Evolutionary conservation across 30 jellyfish, hydroid and myxozoan species (phyloP).

Genomic region (Aurelia sp.): DNA sequence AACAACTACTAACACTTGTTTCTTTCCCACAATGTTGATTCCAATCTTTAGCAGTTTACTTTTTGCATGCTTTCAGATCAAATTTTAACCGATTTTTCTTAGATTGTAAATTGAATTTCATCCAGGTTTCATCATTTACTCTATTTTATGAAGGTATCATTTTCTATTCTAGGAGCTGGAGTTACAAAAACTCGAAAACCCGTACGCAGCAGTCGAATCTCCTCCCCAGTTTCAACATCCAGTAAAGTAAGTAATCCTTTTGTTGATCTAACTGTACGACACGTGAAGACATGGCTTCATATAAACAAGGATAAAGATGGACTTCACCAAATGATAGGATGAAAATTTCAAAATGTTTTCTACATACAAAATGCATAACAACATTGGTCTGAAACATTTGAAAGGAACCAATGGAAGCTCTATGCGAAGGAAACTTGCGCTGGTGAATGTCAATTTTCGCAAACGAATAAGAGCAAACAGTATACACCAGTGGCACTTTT

Average conservation of each 20-base stretch:
- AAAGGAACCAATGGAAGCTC: too few species aligned
- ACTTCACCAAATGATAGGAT: neutral
- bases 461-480: too few species aligned
- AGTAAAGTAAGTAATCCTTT: conserved; percentile 56
- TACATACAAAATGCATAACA: neutral
- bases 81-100: neutral
- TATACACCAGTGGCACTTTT: too few species aligned
- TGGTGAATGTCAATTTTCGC: too few species aligned
- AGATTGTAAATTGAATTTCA: too few species aligned
- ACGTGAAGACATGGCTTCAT: neutral
- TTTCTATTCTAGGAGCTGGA: neutral
- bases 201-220: conserved; percentile 16
- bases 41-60: too few species aligned
- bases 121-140: too few species aligned
- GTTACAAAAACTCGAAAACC: neutral
- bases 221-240: conserved; percentile 68
- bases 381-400: neutral
- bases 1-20: too few species aligned
- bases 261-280: neutral
- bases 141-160: neutral
- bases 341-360: neutral
- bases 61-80: neutral
- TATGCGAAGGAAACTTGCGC: too few species aligned
- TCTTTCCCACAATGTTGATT: too few species aligned
- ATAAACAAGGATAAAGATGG: neutral